Evolutionary conservation across 2,888 invertebrate species (phyloP), one percentile per base, ranked within the genome.

Genomic region (Ophioninae sp.): DNA sequence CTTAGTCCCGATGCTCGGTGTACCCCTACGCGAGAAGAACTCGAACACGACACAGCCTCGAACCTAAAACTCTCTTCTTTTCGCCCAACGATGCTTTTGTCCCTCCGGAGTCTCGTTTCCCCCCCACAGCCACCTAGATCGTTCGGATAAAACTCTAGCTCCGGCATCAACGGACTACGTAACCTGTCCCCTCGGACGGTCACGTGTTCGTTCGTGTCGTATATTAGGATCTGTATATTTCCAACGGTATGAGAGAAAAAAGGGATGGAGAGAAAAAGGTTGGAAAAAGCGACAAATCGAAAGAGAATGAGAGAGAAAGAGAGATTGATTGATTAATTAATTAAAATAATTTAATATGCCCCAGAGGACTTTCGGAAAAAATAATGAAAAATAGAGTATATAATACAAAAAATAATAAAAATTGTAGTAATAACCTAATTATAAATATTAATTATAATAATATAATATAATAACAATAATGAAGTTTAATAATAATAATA

Each of bases 91-190:
- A 90, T 87, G 87, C 87, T 89, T 90, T 87, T 89, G 89, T 88
- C 87, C 85, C 81, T 85, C 85, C 63, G 59, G 68, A 72, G 80
- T 86, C 82, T 88, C 86, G 85, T 85, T 86, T 87, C 81, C 84
- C 84, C 72, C 83, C 84, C 84, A 64, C 88, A 87, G 87, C 89
- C 90, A 90, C 89, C 89, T 81, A 90, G 91, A 91, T 92, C 90
- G 87, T 87, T 84, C 85, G 83, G 86, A 86, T 86, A 85, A 81
- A 74, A 72, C n/a, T n/a, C 81, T 41, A 61, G 76, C 65, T 81
- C 81, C 71, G 65, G 69, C 81, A 76, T 81, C 78, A 39, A n/a
- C n/a, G 63, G 58, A 23, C 78, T 75, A 23, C 23, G 58, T 56
- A 17, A 72, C 41, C 56, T 23, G 51, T 72, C 59, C 37, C 9